Conservation (phyloP, 2,113 vertebrate species). For the Chitala chitala region DNA sequence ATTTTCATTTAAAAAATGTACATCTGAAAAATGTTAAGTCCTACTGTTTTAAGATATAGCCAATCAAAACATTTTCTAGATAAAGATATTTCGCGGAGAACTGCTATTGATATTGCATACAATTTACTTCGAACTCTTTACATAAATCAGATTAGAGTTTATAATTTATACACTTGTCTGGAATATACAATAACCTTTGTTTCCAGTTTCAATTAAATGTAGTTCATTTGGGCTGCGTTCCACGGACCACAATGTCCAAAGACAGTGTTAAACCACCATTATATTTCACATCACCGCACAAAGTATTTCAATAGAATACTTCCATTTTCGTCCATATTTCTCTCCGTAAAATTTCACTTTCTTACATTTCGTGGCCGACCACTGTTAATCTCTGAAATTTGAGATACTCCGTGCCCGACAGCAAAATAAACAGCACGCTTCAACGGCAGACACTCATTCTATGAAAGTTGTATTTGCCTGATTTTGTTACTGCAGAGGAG, state of each 20-base stretch:
- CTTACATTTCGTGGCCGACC: not conserved
- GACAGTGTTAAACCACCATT: not conserved
- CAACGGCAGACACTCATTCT: not conserved
- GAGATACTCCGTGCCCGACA: not conserved
- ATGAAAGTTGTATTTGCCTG: constrained; percentile 6
- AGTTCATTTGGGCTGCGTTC: not conserved
- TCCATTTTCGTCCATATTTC: not conserved
- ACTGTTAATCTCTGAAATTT: not conserved
- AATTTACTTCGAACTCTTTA: too few relatives aligned
- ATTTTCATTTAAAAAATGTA: not conserved
- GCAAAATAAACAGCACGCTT: not conserved
- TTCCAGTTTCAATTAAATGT: not conserved
- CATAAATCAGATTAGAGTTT: too few relatives aligned
- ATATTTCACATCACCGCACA: not conserved
- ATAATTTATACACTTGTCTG: not conserved
- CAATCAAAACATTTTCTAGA: too few relatives aligned
- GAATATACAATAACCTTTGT: not conserved
- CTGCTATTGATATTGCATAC: too few relatives aligned
- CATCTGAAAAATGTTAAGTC: not conserved
- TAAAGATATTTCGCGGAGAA: too few relatives aligned
- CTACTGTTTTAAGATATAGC: not conserved
- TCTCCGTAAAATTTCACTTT: not conserved
- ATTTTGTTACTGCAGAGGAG: not conserved
- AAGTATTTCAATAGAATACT: not conserved
- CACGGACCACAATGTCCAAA: not conserved